Conservation (phyloP, 2,888 invertebrate species). For the Octodonta nipae region DNA sequence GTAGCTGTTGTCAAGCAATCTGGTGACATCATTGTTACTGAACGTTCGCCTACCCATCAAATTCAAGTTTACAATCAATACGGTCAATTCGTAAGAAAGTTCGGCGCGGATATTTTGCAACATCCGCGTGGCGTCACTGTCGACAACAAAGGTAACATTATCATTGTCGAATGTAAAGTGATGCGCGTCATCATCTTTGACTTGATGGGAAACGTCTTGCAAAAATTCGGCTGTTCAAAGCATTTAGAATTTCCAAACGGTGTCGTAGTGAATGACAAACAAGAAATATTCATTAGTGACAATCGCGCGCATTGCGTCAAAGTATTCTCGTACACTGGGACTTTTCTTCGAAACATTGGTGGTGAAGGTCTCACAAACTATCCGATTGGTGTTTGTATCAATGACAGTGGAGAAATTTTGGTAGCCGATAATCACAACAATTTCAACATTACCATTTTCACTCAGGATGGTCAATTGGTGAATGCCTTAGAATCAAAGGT, state of each 20-base stretch:
- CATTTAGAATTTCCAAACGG: constrained; percentile 99
- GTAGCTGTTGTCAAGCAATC: constrained; percentile 98
- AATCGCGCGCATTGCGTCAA: constrained; percentile 99
- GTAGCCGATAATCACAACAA: constrained; percentile 99
- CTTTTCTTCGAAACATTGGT: constrained; percentile 91
- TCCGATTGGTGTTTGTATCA: constrained; percentile 98
- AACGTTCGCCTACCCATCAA: constrained; percentile 95
- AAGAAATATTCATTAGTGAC: constrained; percentile 99
- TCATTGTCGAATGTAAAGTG: constrained; percentile 96
- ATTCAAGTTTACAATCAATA: constrained; percentile 99
- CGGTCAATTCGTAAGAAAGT: constrained; percentile 97
- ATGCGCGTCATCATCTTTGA: constrained; percentile 99
- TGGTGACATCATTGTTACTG: constrained; percentile 97
- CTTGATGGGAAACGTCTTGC: constrained; percentile 89
- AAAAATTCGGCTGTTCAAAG: constrained; percentile 96
- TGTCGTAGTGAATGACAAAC: constrained; percentile 97
- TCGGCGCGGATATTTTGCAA: constrained; percentile 96
- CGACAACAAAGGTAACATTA: constrained; percentile 94
- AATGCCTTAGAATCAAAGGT: constrained; percentile 97
- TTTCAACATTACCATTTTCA: constrained; percentile 97
- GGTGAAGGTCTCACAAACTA: constrained; percentile 99
- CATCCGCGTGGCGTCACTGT: constrained; percentile 98
- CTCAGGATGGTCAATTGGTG: constrained; percentile 91
- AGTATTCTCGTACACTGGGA: constrained; percentile 53
- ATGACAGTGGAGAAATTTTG: constrained; percentile 88